phyloP scores from a whole-genome alignment of 1,140 invertebrate genomes.

The Planococcus citri region DNA sequence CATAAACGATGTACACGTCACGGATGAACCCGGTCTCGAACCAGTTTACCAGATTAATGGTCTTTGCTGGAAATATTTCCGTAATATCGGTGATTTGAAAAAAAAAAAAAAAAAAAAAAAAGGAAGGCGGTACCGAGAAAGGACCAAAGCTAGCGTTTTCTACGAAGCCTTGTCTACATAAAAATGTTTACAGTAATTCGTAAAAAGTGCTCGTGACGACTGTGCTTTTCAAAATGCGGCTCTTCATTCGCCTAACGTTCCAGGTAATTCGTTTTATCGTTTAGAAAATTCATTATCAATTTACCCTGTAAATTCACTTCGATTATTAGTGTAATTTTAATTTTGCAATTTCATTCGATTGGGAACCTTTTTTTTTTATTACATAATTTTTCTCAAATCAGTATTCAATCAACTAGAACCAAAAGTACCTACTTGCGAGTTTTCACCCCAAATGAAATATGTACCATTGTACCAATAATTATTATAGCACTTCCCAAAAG shows the following conservation, averaged over 20 bases:
- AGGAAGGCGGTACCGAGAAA: background rate
- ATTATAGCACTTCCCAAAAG: no score
- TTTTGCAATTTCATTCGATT: no score
- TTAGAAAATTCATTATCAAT: no score
- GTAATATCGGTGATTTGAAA: conserved; percentile 9
- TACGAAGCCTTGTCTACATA: background rate
- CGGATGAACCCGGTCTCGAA: background rate
- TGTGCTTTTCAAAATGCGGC: background rate
- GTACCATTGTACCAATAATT: no score
- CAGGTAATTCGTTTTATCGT: background rate
- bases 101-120: conserved; percentile 13
- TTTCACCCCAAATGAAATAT: no score
- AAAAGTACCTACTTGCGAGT: no score
- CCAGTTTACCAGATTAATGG: conserved; percentile 16
- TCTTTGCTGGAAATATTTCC: conserved; percentile 11
- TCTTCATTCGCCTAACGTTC: background rate
- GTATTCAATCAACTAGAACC: no score
- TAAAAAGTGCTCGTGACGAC: background rate
- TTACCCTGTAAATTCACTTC: no score
- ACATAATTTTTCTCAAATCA: no score
- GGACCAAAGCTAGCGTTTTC: background rate
- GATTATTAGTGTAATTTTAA: no score
- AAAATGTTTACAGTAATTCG: background rate
- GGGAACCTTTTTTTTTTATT: no score
- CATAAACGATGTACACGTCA: background rate